These are phyloP conservation scores for Epinephelus cyanopodus DNA, from an alignment of 2,113 vertebrate species.

Conservation along the genomic window DNA sequence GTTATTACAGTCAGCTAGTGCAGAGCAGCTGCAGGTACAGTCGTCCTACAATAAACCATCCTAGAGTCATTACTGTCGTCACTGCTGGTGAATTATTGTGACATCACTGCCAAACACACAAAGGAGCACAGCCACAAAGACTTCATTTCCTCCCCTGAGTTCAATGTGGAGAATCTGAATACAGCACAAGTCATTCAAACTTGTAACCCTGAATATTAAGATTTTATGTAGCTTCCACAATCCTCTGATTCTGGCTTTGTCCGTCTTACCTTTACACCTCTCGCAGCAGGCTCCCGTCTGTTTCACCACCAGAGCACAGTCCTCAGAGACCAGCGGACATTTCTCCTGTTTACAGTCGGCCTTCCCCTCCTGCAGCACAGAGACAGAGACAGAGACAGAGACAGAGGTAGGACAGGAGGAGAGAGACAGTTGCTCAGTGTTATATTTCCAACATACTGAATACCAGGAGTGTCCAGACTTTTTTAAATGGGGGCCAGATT, in stretches of 20 bases:
- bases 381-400: neutral
- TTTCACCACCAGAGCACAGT: conserved; percentile 96
- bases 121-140: fast-evolving
- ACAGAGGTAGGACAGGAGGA: too few relatives aligned
- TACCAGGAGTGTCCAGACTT: too few relatives aligned
- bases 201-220: neutral
- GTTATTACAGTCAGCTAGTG: conserved; percentile 9
- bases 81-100: neutral
- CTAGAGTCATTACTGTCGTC: neutral
- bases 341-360: conserved; percentile 98
- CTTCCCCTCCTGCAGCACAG: conserved; percentile 90
- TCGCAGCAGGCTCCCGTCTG: conserved; percentile 97
- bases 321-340: conserved; percentile 90
- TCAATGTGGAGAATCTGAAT: neutral
- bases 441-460: too few relatives aligned
- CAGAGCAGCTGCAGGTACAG: conserved; percentile 27
- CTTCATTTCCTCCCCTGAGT: neutral
- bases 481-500: too few relatives aligned
- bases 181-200: neutral
- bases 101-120: neutral
- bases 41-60: conserved; percentile 17
- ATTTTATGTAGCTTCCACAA: neutral
- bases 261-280: conserved; percentile 92
- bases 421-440: too few relatives aligned
- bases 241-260: neutral